Conservation (phyloP, 1,140 invertebrate species). For the Plodia interpunctella region DNA sequence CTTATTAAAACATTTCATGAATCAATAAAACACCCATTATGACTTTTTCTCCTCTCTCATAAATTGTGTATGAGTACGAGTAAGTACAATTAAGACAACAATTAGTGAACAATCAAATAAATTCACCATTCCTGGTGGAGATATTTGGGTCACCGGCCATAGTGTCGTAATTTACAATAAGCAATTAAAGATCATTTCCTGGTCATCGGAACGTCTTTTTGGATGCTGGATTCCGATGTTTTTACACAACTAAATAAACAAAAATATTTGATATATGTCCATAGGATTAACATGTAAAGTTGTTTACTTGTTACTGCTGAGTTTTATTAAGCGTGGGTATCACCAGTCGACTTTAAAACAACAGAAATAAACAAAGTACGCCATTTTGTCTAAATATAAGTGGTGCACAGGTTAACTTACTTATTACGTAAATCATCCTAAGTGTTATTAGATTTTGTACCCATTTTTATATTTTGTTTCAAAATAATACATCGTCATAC, state of each 20-base stretch:
- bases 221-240: not conserved
- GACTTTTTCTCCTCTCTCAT: not conserved
- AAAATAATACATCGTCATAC: no score
- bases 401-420: no score
- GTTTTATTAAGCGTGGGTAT: no score
- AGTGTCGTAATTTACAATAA: not conserved
- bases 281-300: no score
- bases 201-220: not conserved
- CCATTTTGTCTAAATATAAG: no score
- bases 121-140: not conserved
- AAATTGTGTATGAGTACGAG: constrained; percentile 1
- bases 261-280: no score
- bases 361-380: no score
- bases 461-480: no score
- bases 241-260: not conserved
- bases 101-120: constrained; percentile 6
- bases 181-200: constrained; percentile 1
- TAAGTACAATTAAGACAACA: not conserved
- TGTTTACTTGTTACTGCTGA: no score
- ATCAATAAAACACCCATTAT: not conserved
- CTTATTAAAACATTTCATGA: not conserved
- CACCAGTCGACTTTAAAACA: no score
- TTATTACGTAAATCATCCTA: no score
- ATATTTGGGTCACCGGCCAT: not conserved
- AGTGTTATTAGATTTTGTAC: no score